Conservation (phyloP, 2,888 invertebrate genomes). For the Agrotis segetum region DNA sequence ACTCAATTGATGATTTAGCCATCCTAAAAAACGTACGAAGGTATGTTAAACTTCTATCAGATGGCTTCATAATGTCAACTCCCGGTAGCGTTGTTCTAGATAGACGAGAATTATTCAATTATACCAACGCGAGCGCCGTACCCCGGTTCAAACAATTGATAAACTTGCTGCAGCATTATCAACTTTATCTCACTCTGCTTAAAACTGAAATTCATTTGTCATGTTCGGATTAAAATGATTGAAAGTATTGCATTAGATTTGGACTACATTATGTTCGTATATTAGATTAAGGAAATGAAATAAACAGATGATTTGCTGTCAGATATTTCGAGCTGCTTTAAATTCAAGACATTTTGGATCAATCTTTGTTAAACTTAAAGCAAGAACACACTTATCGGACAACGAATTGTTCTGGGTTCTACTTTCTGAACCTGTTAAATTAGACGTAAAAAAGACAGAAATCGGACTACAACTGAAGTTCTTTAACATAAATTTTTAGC, state of each 20-base stretch:
- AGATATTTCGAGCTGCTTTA: conserved; percentile 27
- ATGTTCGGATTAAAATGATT: conserved; percentile 27
- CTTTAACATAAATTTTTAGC: neutral
- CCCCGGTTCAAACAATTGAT: conserved; percentile 50
- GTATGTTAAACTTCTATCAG: conserved; percentile 34
- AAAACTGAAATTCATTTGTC: neutral
- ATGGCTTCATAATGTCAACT: conserved; percentile 33
- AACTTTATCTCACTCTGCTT: neutral
- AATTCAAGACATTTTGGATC: conserved; percentile 14
- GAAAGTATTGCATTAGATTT: conserved; percentile 53
- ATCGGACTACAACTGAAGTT: too few relatives aligned
- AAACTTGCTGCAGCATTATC: conserved; percentile 13
- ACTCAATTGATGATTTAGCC: too few relatives aligned
- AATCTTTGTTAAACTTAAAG: neutral
- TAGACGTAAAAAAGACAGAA: too few relatives aligned
- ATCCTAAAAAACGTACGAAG: too few relatives aligned
- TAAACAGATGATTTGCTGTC: conserved; percentile 52
- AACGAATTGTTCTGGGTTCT: too few relatives aligned
- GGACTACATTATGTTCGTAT: conserved; percentile 41
- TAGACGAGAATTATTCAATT: conserved; percentile 70
- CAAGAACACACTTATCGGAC: too few relatives aligned
- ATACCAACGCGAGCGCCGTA: conserved; percentile 52
- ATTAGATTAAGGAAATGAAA: conserved; percentile 58
- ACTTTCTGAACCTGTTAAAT: too few relatives aligned
- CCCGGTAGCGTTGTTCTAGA: conserved; percentile 69